Base-by-base conservation (phyloP, 2,113 vertebrate genomes). In the Pangasianodon gigas region DNA sequence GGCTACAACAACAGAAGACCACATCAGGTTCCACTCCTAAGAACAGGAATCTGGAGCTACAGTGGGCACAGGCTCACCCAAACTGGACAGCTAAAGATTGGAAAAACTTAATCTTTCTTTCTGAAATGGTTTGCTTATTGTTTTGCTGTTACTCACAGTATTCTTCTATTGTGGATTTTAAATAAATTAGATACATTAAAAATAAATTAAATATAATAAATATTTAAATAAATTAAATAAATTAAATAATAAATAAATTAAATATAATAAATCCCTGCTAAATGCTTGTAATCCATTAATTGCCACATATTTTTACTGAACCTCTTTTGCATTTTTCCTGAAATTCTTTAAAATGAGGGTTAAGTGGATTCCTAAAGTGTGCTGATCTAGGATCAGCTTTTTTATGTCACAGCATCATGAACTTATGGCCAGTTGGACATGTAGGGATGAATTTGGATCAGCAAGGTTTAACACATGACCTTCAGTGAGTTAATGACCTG, bases 401-500 rank as follows among this genome's bases (percentile, higher is more conserved):
- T 5, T 8, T 9, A 19, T 37, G n/a, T 56, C n/a, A 37, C 18
- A 52, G 9, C 2, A 11, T 56, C n/a, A 56, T 58, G 52, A 83
- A 13, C n/a, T 52, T 11, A 2, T 10, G 32, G 52, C 54, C 32
- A 41, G 16, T 24, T 58, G 18, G 19, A 84, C 10, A 62, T 1
- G 21, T 14, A 62, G 56, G 52, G 9, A 26, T 16, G 82, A 84
- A 84, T 62, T 62, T 26, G 56, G 58, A 84, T 84, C 82, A 62
- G 56, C 37, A 24, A 54, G 21, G 19, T 46, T 84, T 60, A 44
- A 62, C 37, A 44, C 82, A 84, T 13, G 32, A 84, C 56, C 58
- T 84, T 84, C 56, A 62, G 56, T 14, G 37, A 84, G 56, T 84
- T 84, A 84, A 84, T 84, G 82, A 84, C 82, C 82, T 44, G 56